These are phyloP conservation scores for Cactoblastis cactorum DNA, from an alignment of 2,888 invertebrate species.

Conservation along the genomic window DNA sequence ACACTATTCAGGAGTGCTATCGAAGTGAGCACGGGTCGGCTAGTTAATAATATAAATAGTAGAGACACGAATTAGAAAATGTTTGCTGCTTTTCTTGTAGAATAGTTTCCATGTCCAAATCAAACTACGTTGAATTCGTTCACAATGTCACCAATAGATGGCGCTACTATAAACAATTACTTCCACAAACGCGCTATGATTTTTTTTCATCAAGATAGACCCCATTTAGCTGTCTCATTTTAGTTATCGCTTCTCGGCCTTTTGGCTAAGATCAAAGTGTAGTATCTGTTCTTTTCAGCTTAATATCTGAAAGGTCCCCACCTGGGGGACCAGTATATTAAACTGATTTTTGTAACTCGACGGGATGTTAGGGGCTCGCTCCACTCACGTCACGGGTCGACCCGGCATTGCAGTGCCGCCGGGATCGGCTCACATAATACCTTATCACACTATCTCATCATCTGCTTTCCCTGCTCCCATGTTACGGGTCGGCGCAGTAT, in stretches of 20 bases:
- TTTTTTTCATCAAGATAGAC: constrained; percentile 21
- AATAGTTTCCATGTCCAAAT: neutral
- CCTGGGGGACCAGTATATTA: constrained; percentile 43
- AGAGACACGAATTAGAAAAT: no score
- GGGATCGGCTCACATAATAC: constrained; percentile 32
- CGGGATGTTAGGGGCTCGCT: constrained; percentile 41
- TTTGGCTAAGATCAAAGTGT: constrained; percentile 42
- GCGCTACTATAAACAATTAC: constrained; percentile 21
- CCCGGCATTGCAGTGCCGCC: constrained; percentile 41
- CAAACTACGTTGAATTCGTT: neutral
- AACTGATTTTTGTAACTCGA: constrained; percentile 26
- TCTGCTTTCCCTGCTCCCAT: no score
- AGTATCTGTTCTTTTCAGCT: constrained; percentile 43
- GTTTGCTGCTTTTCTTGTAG: no score
- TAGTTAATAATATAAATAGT: no score
- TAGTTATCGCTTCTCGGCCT: constrained; percentile 37
- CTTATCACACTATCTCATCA: no score
- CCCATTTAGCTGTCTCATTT: neutral
- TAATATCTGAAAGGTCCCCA: constrained; percentile 41
- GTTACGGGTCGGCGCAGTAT: no score
- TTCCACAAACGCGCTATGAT: constrained; percentile 25
- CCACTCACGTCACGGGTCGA: constrained; percentile 40
- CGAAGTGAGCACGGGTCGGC: no score
- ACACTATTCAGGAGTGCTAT: no score
- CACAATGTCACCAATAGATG: constrained; percentile 24